These are phyloP conservation scores for Pseudoatta argentina DNA, from an alignment of 1,140 invertebrate species.

Conservation along the genomic window DNA sequence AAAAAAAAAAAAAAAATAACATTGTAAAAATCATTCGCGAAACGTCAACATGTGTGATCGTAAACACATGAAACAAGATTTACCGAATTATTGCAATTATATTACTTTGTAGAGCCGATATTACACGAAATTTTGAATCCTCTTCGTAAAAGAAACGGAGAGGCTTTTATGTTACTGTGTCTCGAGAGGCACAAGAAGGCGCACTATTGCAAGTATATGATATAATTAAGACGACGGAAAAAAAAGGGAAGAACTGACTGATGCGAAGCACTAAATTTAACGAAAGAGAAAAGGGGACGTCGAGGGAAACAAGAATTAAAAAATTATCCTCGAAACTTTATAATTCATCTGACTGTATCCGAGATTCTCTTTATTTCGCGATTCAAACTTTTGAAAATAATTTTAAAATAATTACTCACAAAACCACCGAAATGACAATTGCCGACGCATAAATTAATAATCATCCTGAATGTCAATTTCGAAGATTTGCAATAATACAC, in stretches of 20 bases:
- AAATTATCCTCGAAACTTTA: background rate
- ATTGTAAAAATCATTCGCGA: background rate
- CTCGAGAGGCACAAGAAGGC: background rate
- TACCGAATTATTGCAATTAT: background rate
- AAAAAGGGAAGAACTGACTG: background rate
- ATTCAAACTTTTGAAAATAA: background rate
- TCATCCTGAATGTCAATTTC: background rate
- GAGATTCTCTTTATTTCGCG: background rate
- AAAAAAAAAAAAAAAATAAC: slow-evolving; percentile 28
- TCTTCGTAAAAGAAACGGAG: background rate
- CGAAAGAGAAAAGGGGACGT: background rate
- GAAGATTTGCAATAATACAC: background rate
- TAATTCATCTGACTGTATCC: background rate
- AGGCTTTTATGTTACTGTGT: slow-evolving; percentile 15
- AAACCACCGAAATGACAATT: background rate
- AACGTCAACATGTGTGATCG: background rate
- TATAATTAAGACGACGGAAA: slow-evolving; percentile 11
- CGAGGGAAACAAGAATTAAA: background rate
- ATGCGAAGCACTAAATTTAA: slow-evolving; percentile 17
- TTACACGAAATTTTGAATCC: background rate
- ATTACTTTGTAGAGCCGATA: background rate
- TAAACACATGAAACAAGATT: slow-evolving; percentile 9
- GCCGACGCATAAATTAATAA: background rate
- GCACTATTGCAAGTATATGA: background rate
- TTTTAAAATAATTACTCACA: slow-evolving; percentile 23